Evolutionary conservation across 2,797 vertebrate genomes (phyloP).

Genomic region (Neomorphus geoffroyi): DNA sequence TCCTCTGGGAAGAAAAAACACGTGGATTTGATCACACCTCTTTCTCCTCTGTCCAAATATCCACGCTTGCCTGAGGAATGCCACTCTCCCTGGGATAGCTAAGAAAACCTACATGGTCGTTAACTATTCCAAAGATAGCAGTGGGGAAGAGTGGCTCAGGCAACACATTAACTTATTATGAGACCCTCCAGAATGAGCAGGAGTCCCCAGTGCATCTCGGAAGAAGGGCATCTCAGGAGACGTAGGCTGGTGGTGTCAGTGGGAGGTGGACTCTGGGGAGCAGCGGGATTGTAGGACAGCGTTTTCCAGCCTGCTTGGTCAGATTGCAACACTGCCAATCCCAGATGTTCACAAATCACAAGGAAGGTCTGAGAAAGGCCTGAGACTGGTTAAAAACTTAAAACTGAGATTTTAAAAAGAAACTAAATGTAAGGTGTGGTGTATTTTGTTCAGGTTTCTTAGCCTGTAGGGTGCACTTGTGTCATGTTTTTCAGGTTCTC

Average conservation of each 20-base stretch:
- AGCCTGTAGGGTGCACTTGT: conserved; percentile 57
- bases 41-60: conserved; percentile 41
- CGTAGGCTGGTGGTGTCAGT: neutral
- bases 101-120: neutral
- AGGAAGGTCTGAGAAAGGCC: neutral
- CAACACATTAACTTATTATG: neutral
- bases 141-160: neutral
- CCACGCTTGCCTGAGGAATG: neutral
- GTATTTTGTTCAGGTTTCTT: conserved; percentile 56
- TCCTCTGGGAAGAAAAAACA: conserved; percentile 14
- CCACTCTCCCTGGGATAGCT: neutral
- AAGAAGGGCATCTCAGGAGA: conserved; percentile 9
- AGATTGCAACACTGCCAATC: neutral
- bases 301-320: conserved; percentile 25
- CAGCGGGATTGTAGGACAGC: neutral
- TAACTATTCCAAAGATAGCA: conserved; percentile 8
- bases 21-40: conserved; percentile 34
- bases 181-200: neutral
- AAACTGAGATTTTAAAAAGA: conserved; percentile 10
- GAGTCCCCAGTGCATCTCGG: neutral
- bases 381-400: conserved; percentile 18
- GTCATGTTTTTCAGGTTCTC: conserved; percentile 46
- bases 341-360: conserved; percentile 39
- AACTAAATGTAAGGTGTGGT: conserved; percentile 43
- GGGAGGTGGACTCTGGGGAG: neutral